Evolutionary conservation across 1,140 invertebrate genomes (phyloP), one percentile per base, ranked within the genome.

Genomic region (Diabrotica virgifera): DNA sequence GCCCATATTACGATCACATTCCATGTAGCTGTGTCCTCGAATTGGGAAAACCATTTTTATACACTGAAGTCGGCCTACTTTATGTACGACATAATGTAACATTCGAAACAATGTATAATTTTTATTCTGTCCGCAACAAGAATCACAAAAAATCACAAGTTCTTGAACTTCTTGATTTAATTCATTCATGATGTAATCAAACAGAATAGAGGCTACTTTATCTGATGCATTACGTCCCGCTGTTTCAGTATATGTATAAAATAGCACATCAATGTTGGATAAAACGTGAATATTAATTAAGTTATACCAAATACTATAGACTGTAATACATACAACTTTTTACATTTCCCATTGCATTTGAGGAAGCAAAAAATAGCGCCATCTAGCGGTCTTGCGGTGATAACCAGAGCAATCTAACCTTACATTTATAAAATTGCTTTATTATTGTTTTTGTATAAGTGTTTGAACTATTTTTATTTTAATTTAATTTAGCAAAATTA

Each of bases 1-100:
- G 13, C 59, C 62, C 69, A 70, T 72, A 59, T 73, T 74, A 60
- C 63, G 69, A 54, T 74, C 71, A 66, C 67, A 68, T 64, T 73
- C 72, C 40, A 74, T 51, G 55, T 71, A 75, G 6, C 56, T 69
- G 62, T 69, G 62, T 11, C 62, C 65, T 24, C 58, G 40, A 14
- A 75, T 64, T 35, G 67, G 67, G 64, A 67, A 69, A 13, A 24
- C 65, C 7, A 73, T 51, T 36, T 65, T 63, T 13, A 68, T 61
- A 14, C 7, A 53, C 14, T 72, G 52, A 36, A 70, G 61, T 65
- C 66, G 52, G 63, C 68, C 64, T 37, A 24, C 50, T 24, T 37
- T 52, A 62, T 63, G 62, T 12, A 73, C 70, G 9, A 73, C 37
- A 62, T 72, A 67, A 53, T 69, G 67, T 6, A 70, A 6, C 10